Evolutionary conservation across 2,888 invertebrate species (phyloP), one percentile per base, ranked within the genome.

Genomic region (Synanthedon myopaeformis): DNA sequence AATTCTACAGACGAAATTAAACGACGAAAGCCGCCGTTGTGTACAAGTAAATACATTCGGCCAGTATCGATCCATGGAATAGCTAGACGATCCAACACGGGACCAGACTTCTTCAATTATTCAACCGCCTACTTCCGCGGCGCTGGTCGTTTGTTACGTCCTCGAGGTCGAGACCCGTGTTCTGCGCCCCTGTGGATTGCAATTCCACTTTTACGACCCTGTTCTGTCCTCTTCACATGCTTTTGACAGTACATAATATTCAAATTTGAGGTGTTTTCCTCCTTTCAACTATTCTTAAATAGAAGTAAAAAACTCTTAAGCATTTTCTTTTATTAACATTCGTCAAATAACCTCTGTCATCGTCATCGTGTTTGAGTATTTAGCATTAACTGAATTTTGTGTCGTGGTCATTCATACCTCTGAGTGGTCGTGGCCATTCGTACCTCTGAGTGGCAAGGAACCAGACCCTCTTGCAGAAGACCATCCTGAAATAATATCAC

Each of bases 41-140:
- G 35, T 35, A 35, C 14, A 8, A 12, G n/a, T 45, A 45, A 45
- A 45, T 14, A 45, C n/a, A 45, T 45, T 45, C 45, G 63, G 63
- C 59, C 54, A 54, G 61, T 73, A 78, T 79, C 65, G 81, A 80
- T 76, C 79, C 62, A 58, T 55, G 64, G 35, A 35, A 35, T 14
- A 13, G 67, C 72, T 66, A 79, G 76, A 75, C 77, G 69, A 74
- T 72, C 73, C 69, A 62, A 62, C 45, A n/a, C 45, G 45, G 70
- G 73, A 74, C 72, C 74, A 67, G 67, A 69, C 70, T 74, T 75
- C 73, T 74, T 85, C 77, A 82, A 84, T 83, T 82, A 85, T 84
- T 85, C 82, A 85, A 64, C 57, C 50, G 58, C 64, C 63, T 65
- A 63, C 67, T 65, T 64, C 67, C 65, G 61, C 61, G 59, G 54